These are phyloP conservation scores for Bellardia pandia DNA, from an alignment of 2,888 invertebrate species.

Conservation along the genomic window DNA sequence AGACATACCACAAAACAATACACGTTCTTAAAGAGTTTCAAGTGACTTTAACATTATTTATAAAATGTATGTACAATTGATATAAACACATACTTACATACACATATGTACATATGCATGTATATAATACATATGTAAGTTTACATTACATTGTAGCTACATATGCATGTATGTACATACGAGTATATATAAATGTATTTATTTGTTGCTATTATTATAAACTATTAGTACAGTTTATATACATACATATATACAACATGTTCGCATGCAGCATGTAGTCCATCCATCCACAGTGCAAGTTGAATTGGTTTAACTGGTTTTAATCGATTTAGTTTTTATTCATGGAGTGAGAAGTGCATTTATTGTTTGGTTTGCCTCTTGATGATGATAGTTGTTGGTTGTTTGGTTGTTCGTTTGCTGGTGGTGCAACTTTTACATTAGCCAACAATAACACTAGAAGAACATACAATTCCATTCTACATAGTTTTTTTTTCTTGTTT, in stretches of 20 bases:
- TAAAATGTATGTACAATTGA: background rate
- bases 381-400: too few species aligned
- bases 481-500: conserved; percentile 18
- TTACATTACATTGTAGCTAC: too few species aligned
- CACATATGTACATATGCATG: too few species aligned
- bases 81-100: background rate
- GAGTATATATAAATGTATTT: background rate
- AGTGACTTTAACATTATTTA: background rate
- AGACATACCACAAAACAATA: conserved; percentile 2
- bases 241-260: too few species aligned
- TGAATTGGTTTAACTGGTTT: conserved; percentile 70
- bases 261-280: background rate
- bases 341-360: conserved; percentile 26
- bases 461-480: conserved; percentile 51
- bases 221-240: conserved; percentile 60
- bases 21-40: background rate
- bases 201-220: conserved; percentile 42
- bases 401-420: background rate
- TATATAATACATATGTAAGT: too few species aligned
- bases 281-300: conserved; percentile 19
- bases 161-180: too few species aligned
- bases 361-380: background rate
- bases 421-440: conserved; percentile 63
- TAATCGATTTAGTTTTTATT: conserved; percentile 68
- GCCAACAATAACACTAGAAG: background rate